Evolutionary conservation across 2,113 vertebrate species (phyloP), one percentile per base, ranked within the genome.

Genomic region (Notothenia rossii): DNA sequence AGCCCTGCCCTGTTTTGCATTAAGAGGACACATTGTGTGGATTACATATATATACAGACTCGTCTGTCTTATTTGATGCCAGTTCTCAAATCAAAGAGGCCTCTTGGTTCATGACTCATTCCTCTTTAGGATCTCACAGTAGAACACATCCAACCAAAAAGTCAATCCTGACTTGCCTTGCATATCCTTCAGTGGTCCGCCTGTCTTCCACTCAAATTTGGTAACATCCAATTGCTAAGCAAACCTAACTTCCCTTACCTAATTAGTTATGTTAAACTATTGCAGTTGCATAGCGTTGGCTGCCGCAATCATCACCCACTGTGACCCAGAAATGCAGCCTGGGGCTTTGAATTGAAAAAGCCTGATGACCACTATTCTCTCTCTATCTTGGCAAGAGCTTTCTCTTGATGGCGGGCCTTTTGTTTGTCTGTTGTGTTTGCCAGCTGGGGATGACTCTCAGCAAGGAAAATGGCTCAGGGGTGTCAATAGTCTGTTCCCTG

Each of bases 341-440:
- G 25, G 22, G 60, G 69, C 83, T 86, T 92, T 92, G 89, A 91
- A 89, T 90, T 75, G 73, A 70, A 87, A 88, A 85, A 86, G 58
- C 65, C 67, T 10, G 50, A 84, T 79, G 77, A 77, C 76, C 13
- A 49, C 76, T 67, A 79, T 77, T 88, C 80, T 81, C 76, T 72
- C 61, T 66, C 65, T 54, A 9, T 66, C 55, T 75, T 66, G 70
- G 60, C 33, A 55, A 66, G 22, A 76, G 84, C 69, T 84, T 81
- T 85, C 83, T 64, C 78, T 82, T 91, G 81, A 92, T 86, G 84
- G 88, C 18, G 1, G 78, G 12, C 86, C 69, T 85, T 94, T 94
- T 94, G 91, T 94, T 88, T 92, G 71, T 13, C 53, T 84, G 89
- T 90, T 84, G 72, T 82, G 81, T 90, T 91, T 85, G 81, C 73